These are phyloP conservation scores for Nephrotoma appendiculata DNA, from an alignment of 2,888 invertebrate genomes.

Conservation along the genomic window DNA sequence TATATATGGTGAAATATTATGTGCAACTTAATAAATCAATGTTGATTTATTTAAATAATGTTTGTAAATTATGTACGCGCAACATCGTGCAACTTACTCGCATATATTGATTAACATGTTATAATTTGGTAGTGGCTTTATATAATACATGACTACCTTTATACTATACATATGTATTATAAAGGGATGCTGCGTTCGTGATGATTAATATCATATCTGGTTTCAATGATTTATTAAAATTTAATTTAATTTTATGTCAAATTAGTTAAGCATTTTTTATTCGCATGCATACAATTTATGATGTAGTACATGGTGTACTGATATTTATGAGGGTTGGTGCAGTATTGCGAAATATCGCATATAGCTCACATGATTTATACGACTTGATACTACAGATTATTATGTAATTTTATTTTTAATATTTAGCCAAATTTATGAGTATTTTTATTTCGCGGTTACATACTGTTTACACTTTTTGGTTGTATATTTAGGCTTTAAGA, in stretches of 20 bases:
- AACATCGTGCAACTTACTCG: neutral
- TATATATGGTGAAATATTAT: neutral
- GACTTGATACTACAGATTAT: neutral
- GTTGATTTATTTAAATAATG: neutral
- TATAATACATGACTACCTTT: no score
- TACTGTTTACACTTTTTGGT: neutral
- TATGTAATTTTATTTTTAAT: neutral
- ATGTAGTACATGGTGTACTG: neutral
- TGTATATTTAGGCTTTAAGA: neutral
- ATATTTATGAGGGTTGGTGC: neutral
- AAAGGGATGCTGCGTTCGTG: neutral
- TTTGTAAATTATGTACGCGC: neutral
- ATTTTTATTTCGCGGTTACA: neutral
- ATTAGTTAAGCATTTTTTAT: neutral
- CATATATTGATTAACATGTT: neutral
- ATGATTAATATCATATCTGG: neutral
- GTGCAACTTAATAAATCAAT: neutral
- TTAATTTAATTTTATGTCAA: neutral
- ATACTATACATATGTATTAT: neutral
- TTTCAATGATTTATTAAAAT: neutral
- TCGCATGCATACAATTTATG: neutral
- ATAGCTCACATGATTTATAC: neutral
- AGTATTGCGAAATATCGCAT: neutral
- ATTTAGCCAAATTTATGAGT: neutral
- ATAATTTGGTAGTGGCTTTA: neutral